Percentiles rank a stretch among this genome's conserved stretches.
Evolutionary conservation across 2,888 invertebrate species (phyloP).

Genomic region (Camptogramma bilineatum): DNA sequence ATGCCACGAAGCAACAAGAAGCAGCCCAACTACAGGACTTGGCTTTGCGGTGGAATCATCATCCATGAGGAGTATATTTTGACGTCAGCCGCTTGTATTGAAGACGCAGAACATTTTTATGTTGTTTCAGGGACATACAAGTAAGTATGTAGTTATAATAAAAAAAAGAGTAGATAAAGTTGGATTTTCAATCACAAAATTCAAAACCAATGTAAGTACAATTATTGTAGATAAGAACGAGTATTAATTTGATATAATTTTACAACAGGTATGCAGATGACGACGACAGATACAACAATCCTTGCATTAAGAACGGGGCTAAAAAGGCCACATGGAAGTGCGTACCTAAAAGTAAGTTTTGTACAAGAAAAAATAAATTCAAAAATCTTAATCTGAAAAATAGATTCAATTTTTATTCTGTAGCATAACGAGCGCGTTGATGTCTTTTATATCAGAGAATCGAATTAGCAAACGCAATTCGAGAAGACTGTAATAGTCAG

Average conservation of each 20-base stretch:
- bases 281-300: slow-evolving; percentile 68
- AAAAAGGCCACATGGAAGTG: slow-evolving; percentile 80
- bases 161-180: no score
- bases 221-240: no score
- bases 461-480: neutral
- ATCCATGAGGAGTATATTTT: slow-evolving; percentile 74
- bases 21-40: slow-evolving; percentile 59
- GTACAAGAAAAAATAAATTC: neutral
- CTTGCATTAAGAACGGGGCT: slow-evolving; percentile 74
- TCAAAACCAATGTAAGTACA: no score
- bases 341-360: slow-evolving; percentile 71
- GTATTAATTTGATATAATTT: no score
- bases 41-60: slow-evolving; percentile 73
- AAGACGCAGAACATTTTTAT: slow-evolving; percentile 74
- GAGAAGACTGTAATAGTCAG: no score
- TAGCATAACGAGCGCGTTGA: neutral
- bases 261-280: slow-evolving; percentile 70
- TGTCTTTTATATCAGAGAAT: neutral
- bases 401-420: neutral
- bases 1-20: slow-evolving; percentile 62
- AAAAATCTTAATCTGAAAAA: neutral
- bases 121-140: slow-evolving; percentile 75
- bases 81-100: slow-evolving; percentile 75
- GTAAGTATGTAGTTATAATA: slow-evolving; percentile 52
- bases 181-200: no score